Evolutionary conservation across 2,797 vertebrate species (phyloP).

Genomic region (Merluccius polli): DNA sequence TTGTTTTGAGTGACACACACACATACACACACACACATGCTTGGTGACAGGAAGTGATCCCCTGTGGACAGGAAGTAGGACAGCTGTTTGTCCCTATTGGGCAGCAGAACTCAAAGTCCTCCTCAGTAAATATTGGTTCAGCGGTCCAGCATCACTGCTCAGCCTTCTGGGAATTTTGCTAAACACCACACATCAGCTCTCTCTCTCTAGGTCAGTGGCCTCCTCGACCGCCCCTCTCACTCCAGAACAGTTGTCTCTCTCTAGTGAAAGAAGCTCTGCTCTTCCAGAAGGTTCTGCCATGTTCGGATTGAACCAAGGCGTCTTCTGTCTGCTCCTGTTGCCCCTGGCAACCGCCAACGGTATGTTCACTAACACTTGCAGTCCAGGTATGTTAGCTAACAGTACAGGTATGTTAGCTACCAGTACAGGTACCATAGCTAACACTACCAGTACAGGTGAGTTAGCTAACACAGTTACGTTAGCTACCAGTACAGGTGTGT

Average conservation of each 20-base stretch:
- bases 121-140: constrained; percentile 2
- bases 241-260: constrained; percentile 21
- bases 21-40: too few relatives aligned
- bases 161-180: neutral
- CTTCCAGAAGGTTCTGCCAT: constrained; percentile 36
- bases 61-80: neutral
- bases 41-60: neutral
- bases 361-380: constrained; percentile 30
- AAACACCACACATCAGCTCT: too few relatives aligned
- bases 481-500: neutral
- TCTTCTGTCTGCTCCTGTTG: constrained; percentile 41
- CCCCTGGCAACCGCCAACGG: constrained; percentile 39
- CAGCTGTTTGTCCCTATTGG: neutral
- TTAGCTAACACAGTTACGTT: neutral
- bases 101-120: neutral
- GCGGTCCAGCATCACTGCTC: neutral
- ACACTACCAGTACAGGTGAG: neutral
- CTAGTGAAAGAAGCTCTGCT: constrained; percentile 27
- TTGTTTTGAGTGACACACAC: too few relatives aligned
- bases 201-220: neutral
- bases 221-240: neutral
- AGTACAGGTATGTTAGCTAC: neutral
- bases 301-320: constrained; percentile 27
- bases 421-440: neutral
- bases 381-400: neutral